phyloP scores from a whole-genome alignment of 2,113 vertebrate genomes.

The Cyanoderma ruficeps region DNA sequence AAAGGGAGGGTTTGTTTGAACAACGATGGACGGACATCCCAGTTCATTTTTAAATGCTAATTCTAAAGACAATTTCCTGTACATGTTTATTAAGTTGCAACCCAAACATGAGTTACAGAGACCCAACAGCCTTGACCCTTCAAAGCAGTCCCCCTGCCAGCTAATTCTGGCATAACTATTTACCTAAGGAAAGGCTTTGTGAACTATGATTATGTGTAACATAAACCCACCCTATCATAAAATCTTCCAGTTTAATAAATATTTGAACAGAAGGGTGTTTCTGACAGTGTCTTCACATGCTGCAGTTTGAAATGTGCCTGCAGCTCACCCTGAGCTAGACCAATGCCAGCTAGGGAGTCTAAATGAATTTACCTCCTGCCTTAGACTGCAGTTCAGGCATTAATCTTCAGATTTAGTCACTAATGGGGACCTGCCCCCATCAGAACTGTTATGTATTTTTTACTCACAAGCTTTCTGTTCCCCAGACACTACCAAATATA shows the following conservation, averaged over 20 bases:
- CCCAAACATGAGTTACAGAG: neutral
- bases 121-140: neutral
- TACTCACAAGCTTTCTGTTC: neutral
- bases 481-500: neutral
- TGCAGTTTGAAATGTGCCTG: neutral
- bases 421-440: neutral
- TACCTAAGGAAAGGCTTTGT: neutral
- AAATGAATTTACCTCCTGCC: neutral
- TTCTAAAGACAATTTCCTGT: neutral
- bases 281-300: neutral
- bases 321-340: neutral
- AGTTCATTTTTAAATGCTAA: neutral
- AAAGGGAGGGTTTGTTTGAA: neutral
- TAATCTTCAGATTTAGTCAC: neutral
- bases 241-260: constrained; percentile 16
- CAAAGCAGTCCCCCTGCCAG: neutral
- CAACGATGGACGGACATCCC: neutral
- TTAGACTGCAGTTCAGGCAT: neutral
- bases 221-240: neutral
- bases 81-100: neutral
- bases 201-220: neutral
- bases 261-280: constrained; percentile 11
- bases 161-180: neutral
- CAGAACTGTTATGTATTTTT: neutral
- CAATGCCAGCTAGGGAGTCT: neutral